These are phyloP conservation scores for Caenorhabditis sp. DNA, from an alignment of 2,888 invertebrate genomes.

Conservation along the genomic window DNA sequence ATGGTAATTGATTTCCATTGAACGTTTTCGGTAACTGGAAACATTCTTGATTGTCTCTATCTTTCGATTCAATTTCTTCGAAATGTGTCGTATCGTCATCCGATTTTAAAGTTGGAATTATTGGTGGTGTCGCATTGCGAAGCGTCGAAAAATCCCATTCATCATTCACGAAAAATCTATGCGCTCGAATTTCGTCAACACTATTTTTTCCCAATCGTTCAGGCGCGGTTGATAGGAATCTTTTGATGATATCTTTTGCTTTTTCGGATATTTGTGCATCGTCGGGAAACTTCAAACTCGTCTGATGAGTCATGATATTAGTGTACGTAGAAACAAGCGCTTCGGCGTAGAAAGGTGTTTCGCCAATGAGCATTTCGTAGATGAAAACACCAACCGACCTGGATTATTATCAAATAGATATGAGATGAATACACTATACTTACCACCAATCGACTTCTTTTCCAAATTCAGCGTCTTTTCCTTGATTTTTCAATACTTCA, in stretches of 20 bases:
- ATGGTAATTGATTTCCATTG: conserved; percentile 96
- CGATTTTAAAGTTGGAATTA: conserved; percentile 90
- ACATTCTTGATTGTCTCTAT: conserved; percentile 79
- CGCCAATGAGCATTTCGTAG: conserved; percentile 94
- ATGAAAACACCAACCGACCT: conserved; percentile 93
- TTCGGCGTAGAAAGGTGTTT: conserved; percentile 98
- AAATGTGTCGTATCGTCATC: conserved; percentile 99
- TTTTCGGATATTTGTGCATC: conserved; percentile 88
- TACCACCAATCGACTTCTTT: conserved; percentile 81
- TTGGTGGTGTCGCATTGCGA: conserved; percentile 86
- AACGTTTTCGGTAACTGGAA: conserved; percentile 97
- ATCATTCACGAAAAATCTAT: conserved; percentile 93
- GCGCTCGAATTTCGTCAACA: conserved; percentile 90
- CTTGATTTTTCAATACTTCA: conserved; percentile 95
- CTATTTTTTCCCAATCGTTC: conserved; percentile 83
- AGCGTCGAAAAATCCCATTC: conserved; percentile 97
- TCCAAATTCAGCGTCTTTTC: conserved; percentile 92
- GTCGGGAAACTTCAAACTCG: conserved; percentile 88
- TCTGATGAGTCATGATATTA: conserved; percentile 98
- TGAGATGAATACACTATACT: background rate
- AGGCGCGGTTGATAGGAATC: conserved; percentile 82
- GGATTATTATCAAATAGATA: background rate
- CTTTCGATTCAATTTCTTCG: conserved; percentile 79
- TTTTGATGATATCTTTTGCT: conserved; percentile 71
- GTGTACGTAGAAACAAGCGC: conserved; percentile 97